Evolutionary conservation across 1,140 invertebrate genomes (phyloP), one percentile per base, ranked within the genome.

Genomic region (Zaprionus inermis): DNA sequence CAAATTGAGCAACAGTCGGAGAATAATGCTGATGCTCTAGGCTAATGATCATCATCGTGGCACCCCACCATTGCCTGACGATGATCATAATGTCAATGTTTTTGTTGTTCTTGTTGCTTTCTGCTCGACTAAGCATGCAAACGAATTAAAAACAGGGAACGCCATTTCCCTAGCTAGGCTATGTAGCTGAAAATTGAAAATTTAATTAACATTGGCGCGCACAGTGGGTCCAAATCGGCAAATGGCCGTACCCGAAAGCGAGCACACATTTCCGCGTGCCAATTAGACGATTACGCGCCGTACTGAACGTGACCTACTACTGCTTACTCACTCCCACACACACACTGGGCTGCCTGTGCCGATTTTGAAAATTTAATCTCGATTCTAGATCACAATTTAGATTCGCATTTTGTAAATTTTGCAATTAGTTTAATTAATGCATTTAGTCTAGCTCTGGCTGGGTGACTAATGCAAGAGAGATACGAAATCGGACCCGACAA

Each of bases 101-200:
- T 71, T 66, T 46, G 38, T 41, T 69, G 49, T 71, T 64, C 28
- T 41, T 69, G 57, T 71, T 71, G n/a, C 80, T 89, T 88, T 88
- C 84, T 76, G 83, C 83, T 89, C 68, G 63, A 66, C 84, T 70
- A 81, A 88, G 83, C 83, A 88, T 88, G 83, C 83, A 83, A 88
- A 88, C 81, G 68, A 89, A 84, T 88, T 88, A 88, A 89, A 75
- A 79, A 52, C 56, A 70, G 70, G 71, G 79, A 81, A 76, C 63
- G 74, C 72, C 80, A 77, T 63, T 66, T 61, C 69, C 58, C 41
- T 55, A 55, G n/a, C 71, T 38, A 74, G 34, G 79, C 61, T 54
- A 20, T 18, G 10, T 24, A 68, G 49, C 69, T 56, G 30, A 60
- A 82, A 86, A 86, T 86, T 88, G 30, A 60, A 82, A 86, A 86